Conservation (phyloP, 2,888 invertebrate genomes). For the Aphidius colemani region DNA sequence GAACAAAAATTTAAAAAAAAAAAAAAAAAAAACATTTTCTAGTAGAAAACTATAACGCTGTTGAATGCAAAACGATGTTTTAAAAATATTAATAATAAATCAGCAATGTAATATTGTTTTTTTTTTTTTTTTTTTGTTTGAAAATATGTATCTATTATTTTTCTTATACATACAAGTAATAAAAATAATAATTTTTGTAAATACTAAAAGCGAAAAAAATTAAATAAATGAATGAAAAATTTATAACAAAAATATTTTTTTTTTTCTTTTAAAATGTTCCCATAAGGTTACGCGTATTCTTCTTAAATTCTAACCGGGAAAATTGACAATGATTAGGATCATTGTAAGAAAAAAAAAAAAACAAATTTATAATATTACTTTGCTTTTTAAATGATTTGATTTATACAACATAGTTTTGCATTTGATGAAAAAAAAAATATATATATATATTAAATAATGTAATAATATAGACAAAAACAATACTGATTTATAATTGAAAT, state of each 20-base stretch:
- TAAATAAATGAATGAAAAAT: background rate
- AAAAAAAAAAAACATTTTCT: constrained; percentile 1
- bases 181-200: constrained; percentile 11
- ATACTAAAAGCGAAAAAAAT: constrained; percentile 8
- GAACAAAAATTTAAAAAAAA: background rate
- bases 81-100: too few species aligned
- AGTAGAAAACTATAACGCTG: too few species aligned
- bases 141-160: too few species aligned
- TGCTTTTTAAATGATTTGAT: background rate
- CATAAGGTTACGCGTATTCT: constrained; percentile 50
- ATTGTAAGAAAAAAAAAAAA: constrained; percentile 21
- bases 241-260: constrained; percentile 5
- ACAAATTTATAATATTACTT: constrained; percentile 20
- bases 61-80: too few species aligned
- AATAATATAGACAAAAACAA: constrained; percentile 1
- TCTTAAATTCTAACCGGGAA: constrained; percentile 52
- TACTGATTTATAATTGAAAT: constrained; percentile 5
- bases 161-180: background rate
- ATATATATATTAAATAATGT: background rate
- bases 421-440: constrained; percentile 4
- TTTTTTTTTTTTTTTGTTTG: too few species aligned
- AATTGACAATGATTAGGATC: constrained; percentile 6
- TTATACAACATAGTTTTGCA: background rate
- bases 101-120: too few species aligned
- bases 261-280: constrained; percentile 34